Percentiles rank a stretch among this genome's conserved stretches.
phyloP scores from a whole-genome alignment of 2,113 vertebrate genomes.

The Hippolais icterina region DNA sequence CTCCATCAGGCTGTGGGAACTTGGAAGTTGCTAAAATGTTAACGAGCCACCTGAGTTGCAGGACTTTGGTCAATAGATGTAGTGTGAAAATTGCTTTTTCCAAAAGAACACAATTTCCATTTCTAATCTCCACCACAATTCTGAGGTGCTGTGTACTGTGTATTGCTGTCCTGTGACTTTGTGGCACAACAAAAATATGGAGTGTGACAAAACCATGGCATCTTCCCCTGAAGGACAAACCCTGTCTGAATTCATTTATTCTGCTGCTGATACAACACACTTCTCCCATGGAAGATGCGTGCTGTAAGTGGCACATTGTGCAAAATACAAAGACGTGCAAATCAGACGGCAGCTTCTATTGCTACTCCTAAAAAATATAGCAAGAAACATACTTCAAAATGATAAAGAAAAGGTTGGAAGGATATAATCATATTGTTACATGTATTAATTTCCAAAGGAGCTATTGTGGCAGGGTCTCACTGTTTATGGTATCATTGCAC shows the following conservation, averaged over 20 bases:
- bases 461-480: background rate
- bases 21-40: background rate
- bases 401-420: background rate
- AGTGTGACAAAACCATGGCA: background rate
- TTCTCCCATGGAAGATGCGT: background rate
- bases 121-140: background rate
- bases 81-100: background rate
- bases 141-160: background rate
- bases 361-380: background rate
- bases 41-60: background rate
- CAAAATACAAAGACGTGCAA: background rate
- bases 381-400: background rate
- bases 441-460: background rate
- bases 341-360: background rate
- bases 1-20: background rate
- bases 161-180: background rate
- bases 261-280: background rate
- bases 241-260: background rate
- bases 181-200: background rate
- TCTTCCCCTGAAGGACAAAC: background rate
- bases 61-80: background rate
- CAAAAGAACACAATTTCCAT: background rate
- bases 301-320: background rate
- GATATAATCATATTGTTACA: background rate
- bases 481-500: background rate